phyloP scores from a whole-genome alignment of 2,888 invertebrate genomes.

The Himalopsyche tibetana region DNA sequence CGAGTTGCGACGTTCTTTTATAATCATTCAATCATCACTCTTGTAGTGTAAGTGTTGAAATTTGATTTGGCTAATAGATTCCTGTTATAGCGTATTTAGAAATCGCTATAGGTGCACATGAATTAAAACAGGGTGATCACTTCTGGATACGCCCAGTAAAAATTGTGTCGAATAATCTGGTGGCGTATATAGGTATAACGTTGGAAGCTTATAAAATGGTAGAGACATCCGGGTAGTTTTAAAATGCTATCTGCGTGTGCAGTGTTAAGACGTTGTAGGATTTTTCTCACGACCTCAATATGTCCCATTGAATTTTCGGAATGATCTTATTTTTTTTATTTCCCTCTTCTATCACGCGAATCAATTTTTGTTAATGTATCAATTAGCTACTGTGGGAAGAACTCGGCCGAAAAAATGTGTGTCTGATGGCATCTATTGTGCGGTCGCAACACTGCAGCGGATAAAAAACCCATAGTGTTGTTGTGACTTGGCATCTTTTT shows the following conservation, averaged over 20 bases:
- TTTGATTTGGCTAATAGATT: too few species aligned
- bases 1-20: too few species aligned
- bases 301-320: conserved; percentile 28
- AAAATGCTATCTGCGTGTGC: not conserved
- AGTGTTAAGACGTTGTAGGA: not conserved
- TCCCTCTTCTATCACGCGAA: not conserved
- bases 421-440: not conserved
- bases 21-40: too few species aligned
- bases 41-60: too few species aligned
- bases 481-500: conserved; percentile 10
- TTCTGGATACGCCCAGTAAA: too few species aligned
- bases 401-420: not conserved
- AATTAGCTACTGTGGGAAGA: conserved; percentile 29
- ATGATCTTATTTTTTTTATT: conserved; percentile 1
- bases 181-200: too few species aligned
- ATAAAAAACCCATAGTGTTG: not conserved
- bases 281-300: not conserved
- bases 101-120: too few species aligned
- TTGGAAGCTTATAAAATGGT: too few species aligned
- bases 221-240: too few species aligned
- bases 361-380: conserved; percentile 10
- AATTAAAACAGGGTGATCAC: too few species aligned
- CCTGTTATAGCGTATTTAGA: too few species aligned
- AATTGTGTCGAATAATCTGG: too few species aligned
- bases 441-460: not conserved